phyloP scores from a whole-genome alignment of 2,888 invertebrate species.

The Hirtodrosophila trivittata region DNA sequence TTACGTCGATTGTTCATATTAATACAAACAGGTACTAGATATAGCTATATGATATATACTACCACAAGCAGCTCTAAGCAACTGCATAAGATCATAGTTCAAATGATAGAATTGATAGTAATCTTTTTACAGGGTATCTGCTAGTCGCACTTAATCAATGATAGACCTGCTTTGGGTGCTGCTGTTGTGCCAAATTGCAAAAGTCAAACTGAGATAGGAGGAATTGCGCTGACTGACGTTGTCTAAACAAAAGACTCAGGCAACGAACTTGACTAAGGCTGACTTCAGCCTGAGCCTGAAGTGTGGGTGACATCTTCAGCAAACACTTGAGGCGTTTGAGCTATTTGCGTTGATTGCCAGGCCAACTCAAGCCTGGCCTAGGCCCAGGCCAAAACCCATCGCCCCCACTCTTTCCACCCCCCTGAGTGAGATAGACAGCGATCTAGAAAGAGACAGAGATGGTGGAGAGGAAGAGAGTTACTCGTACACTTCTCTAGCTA shows the following conservation, averaged over 20 bases:
- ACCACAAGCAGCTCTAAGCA: too few species aligned
- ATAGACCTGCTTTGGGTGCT: conserved; percentile 25
- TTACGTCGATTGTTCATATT: too few species aligned
- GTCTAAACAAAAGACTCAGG: conserved; percentile 77
- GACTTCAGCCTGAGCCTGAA: conserved; percentile 54
- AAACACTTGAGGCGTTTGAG: conserved; percentile 80
- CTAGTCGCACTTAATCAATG: background rate
- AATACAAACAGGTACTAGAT: too few species aligned
- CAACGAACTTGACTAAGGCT: conserved; percentile 73
- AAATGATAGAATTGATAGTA: too few species aligned
- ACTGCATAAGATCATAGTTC: too few species aligned
- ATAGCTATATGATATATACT: too few species aligned
- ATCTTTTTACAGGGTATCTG: background rate
- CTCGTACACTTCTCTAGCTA: background rate
- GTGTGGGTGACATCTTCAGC: conserved; percentile 80
- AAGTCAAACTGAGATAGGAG: conserved; percentile 66
- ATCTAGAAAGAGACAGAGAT: conserved; percentile 4
- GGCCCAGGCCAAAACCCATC: conserved; percentile 13
- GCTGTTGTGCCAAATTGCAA: conserved; percentile 68
- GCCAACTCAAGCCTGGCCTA: conserved; percentile 40
- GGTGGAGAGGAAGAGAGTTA: background rate
- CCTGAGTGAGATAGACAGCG: conserved; percentile 10
- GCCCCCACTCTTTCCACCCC: background rate
- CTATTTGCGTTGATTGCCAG: conserved; percentile 78
- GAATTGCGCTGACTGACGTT: conserved; percentile 65